Base-by-base conservation (phyloP, 2,113 vertebrate species). In the Struthidea cinerea region DNA sequence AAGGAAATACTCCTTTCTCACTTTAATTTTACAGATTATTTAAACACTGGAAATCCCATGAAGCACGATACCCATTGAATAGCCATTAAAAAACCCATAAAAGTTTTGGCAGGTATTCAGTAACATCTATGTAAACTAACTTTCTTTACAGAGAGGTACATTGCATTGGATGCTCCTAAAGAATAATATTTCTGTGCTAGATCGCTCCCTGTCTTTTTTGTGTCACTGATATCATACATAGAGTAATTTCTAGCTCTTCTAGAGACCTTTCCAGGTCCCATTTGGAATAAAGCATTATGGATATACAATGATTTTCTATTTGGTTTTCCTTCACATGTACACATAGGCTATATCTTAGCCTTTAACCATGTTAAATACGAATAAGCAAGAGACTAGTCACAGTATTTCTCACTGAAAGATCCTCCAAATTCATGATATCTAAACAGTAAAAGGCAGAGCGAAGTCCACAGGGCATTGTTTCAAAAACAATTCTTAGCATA, bases 41-140 rank as follows among this genome's bases (percentile, higher is more conserved):
- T 32, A 65, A 69, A 87, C 65, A 20, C 2, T 27, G 2, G 3
- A 39, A 55, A 32, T 68, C 42, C 27, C 13, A 18, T 21, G 27
- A 79, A 32, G 1, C 15, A 28, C 0, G 0, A 37, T 52, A 89
- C 16, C 27, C 44, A 10, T 20, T 59, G 33, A 63, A 78, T 18
- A 60, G 3, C 7, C 7, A 16, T 37, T 8, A 47, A 82, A 81
- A 75, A 60, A 15, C 0, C 0, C 1, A 11, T 12, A 16, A 22
- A 50, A 21, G 4, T 44, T 47, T 59, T 41, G 4, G 6, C 0
- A 1, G 17, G 14, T 52, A 52, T 32, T 59, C 37, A 59, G 14
- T 24, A 16, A 39, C 3, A 4, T 35, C 20, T 56, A 11, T 22
- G 9, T 23, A 16, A 88, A 71, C 28, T 10, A n/a, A 6, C 12